A percentile compares a stretch with the other conserved stretches of the same genome.
Conservation (phyloP, 2,888 invertebrate species). For the Drosophila melanosoma region DNA sequence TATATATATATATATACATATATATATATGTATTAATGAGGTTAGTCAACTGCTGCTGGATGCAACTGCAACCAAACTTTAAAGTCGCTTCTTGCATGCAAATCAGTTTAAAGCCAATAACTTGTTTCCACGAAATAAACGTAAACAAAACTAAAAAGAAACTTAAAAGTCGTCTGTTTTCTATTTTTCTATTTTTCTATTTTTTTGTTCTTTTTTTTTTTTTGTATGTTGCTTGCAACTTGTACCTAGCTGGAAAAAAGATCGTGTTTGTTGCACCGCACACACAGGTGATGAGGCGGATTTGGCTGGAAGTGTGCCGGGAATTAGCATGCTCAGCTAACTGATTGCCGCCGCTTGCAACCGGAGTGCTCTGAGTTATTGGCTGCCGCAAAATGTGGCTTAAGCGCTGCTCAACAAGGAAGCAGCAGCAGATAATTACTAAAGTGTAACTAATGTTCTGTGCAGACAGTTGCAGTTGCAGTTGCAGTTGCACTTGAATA, state of each 20-base stretch:
- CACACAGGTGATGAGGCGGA: constrained; percentile 56
- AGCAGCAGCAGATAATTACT: background rate
- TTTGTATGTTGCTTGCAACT: constrained; percentile 9
- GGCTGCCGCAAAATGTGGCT: constrained; percentile 28
- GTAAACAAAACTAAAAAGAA: constrained; percentile 13
- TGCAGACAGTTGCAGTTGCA: constrained; percentile 6
- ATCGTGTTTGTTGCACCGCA: constrained; percentile 26
- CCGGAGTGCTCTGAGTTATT: constrained; percentile 22
- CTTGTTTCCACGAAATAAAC: constrained; percentile 59
- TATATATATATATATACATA: constrained; percentile 8
- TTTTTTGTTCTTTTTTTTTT: constrained; percentile 49
- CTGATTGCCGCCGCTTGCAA: constrained; percentile 40
- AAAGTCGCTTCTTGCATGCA: constrained; percentile 68
- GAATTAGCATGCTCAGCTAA: constrained; percentile 68
- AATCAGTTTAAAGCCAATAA: constrained; percentile 69
- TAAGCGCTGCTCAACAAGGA: constrained; percentile 11
- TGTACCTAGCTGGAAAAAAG: constrained; percentile 27
- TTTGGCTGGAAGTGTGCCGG: constrained; percentile 69
- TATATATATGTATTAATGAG: constrained; percentile 32
- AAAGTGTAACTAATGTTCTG: constrained; percentile 14
- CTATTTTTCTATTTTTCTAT: constrained; percentile 38
- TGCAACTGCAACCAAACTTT: constrained; percentile 32
- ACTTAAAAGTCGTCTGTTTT: constrained; percentile 47
- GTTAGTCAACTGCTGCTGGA: constrained; percentile 57
- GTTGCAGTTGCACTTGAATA: constrained; percentile 4